A percentile compares a stretch with the other conserved stretches of the same genome.
Conservation (phyloP, 2,113 vertebrate species). For the Typhlomys cinereus region DNA sequence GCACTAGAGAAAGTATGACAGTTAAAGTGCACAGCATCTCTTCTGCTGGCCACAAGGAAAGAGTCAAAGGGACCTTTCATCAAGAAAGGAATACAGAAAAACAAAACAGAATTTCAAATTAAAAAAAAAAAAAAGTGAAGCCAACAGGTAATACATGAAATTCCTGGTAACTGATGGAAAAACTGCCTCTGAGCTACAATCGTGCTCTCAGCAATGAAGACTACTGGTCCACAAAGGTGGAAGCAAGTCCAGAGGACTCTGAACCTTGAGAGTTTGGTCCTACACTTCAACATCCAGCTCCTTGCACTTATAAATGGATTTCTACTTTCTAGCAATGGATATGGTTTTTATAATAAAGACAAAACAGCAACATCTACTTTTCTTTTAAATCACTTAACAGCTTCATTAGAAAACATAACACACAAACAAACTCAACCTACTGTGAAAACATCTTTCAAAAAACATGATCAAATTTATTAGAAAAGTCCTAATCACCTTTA, state of each 20-base stretch:
- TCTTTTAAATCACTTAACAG: not conserved
- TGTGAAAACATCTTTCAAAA: constrained; percentile 37
- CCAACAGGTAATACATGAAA: too few relatives aligned
- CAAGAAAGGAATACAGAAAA: not conserved
- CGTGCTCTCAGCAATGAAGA: too few relatives aligned
- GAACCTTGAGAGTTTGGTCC: not conserved
- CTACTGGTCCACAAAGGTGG: not conserved
- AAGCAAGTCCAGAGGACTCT: not conserved
- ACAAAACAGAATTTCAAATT: not conserved
- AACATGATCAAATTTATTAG: not conserved
- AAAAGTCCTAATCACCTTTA: not conserved
- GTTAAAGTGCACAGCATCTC: not conserved
- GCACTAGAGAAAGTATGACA: not conserved
- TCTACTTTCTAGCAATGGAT: not conserved
- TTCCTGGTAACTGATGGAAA: not conserved
- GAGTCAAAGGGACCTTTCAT: not conserved
- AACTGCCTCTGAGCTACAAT: not conserved
- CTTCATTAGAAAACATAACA: constrained; percentile 54
- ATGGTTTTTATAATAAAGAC: constrained; percentile 26
- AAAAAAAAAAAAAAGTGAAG: constrained; percentile 24
- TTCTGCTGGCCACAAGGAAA: not conserved
- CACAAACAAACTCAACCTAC: constrained; percentile 17
- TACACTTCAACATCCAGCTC: not conserved
- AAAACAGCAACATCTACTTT: not conserved
- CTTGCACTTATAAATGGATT: not conserved